These are phyloP conservation scores for Himalopsyche tibetana DNA, from an alignment of 2,888 invertebrate genomes.

Conservation along the genomic window DNA sequence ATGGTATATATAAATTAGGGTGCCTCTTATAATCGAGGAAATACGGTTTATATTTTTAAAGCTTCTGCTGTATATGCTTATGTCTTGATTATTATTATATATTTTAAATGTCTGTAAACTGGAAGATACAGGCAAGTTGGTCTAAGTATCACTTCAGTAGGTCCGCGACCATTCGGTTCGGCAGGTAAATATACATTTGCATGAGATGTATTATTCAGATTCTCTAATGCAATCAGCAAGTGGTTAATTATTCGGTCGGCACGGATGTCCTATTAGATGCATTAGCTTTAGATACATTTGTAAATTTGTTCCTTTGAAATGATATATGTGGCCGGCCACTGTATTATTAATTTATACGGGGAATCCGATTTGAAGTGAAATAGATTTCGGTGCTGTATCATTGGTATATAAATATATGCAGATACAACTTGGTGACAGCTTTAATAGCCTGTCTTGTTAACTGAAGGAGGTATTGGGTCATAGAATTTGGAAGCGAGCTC, in stretches of 20 bases:
- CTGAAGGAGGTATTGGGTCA: too few relatives aligned
- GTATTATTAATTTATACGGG: neutral
- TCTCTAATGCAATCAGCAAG: constrained; percentile 36
- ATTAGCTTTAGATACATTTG: constrained; percentile 34
- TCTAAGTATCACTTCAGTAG: neutral
- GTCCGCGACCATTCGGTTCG: neutral
- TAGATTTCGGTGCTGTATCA: neutral
- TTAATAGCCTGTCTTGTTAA: neutral
- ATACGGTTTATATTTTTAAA: too few relatives aligned
- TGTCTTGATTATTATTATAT: too few relatives aligned
- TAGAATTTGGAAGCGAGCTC: too few relatives aligned
- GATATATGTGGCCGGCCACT: neutral
- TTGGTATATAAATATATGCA: neutral
- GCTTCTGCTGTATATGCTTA: too few relatives aligned
- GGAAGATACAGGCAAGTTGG: too few relatives aligned
- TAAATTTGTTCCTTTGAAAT: constrained; percentile 29
- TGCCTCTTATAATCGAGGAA: too few relatives aligned
- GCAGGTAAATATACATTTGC: constrained; percentile 41
- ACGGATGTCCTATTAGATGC: constrained; percentile 18
- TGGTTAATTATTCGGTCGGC: constrained; percentile 28
- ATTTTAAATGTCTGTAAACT: too few relatives aligned
- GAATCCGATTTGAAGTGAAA: neutral
- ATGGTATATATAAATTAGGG: too few relatives aligned
- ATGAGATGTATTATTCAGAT: neutral
- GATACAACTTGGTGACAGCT: constrained; percentile 12